Base-by-base conservation (phyloP, 2,113 vertebrate genomes). In the Paraplagusia blochii region DNA sequence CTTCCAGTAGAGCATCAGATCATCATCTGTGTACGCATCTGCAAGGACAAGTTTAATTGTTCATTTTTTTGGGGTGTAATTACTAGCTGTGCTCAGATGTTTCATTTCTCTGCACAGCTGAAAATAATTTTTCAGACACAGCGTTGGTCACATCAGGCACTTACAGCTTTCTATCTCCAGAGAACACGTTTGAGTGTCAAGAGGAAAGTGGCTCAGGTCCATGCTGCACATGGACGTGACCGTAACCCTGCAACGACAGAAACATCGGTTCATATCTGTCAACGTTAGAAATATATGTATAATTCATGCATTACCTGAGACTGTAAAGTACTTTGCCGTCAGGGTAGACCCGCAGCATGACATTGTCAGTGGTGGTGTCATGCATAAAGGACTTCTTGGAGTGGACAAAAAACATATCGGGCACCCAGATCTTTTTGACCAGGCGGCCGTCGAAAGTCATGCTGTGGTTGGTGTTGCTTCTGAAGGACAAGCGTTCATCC, bases 91-190 rank as follows among this genome's bases (percentile, higher is more conserved):
- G n/a, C n/a, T n/a, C n/a, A n/a, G n/a, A n/a, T n/a, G n/a, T 29
- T 29, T 29, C 2, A 29, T 29, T 29, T 29, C 22, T 29, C 2
- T 6, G 3, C 22, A 29, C 22, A 29, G 22, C 22, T 29, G 22
- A 29, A 29, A 29, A 29, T 29, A 2, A 29, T 29, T n/a, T n/a
- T n/a, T n/a, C n/a, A n/a, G n/a, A 29, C 22, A 29, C 6, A 58
- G 14, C 4, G 15, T 48, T 14, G 33, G 45, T 39, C 2, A 16
- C 17, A 36, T 14, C 11, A 6, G 10, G 15, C 18, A 94, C 95
- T 94, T 88, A 98, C 95, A 97, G 88, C 95, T 98, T 85, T 98
- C 95, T 12, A 97, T 96, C 86, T 98, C 95, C 73, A 98, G 79
- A 0, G 94, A 97, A 65, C 95, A 98, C 0, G 93, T 95, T 73